Base-by-base conservation (phyloP, 2,113 vertebrate species). In the Larimichthys crocea region DNA sequence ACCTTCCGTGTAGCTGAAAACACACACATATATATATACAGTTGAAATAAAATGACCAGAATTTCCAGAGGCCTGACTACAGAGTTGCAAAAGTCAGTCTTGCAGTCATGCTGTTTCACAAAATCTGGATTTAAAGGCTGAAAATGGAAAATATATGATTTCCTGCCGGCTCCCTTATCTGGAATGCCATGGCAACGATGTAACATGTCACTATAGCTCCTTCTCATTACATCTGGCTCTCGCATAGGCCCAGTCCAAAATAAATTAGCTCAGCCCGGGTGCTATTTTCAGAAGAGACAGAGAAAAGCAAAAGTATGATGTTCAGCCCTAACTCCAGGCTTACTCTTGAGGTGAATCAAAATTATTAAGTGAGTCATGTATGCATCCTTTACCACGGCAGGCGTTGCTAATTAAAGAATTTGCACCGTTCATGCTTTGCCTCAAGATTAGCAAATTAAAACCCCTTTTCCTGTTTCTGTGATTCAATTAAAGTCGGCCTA, bases 391-490 rank as follows among this genome's bases (percentile, higher is more conserved):
- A 56, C 67, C 76, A 61, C 12, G 22, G 69, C 74, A 87, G 86
- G 75, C 78, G 72, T 42, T 10, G 31, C 86, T 89, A 86, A 91
- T 90, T 72, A 80, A 90, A 91, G 83, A 76, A 88, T 91, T 91
- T 82, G 77, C 60, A 82, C 61, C 5, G 50, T 76, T 90, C 90
- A 90, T 88, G 86, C 76, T 74, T 80, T 86, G 82, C 89, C 80
- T 91, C 53, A 52, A 89, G 87, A 87, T 92, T 84, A 90, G 82
- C 68, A 81, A 88, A 87, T 88, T 89, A 82, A 89, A 90, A 93
- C 53, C 29, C 60, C 16, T 26, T 81, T 69, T 72, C 46, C 64
- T 72, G 22, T 71, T 79, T 82, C 76, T 82, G 52, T 83, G 82
- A 87, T 89, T 91, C 69, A 89, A 87, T 91, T 93, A 91, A 91